These are phyloP conservation scores for Phoeniculus purpureus DNA, from an alignment of 2,797 vertebrate species.

Conservation along the genomic window DNA sequence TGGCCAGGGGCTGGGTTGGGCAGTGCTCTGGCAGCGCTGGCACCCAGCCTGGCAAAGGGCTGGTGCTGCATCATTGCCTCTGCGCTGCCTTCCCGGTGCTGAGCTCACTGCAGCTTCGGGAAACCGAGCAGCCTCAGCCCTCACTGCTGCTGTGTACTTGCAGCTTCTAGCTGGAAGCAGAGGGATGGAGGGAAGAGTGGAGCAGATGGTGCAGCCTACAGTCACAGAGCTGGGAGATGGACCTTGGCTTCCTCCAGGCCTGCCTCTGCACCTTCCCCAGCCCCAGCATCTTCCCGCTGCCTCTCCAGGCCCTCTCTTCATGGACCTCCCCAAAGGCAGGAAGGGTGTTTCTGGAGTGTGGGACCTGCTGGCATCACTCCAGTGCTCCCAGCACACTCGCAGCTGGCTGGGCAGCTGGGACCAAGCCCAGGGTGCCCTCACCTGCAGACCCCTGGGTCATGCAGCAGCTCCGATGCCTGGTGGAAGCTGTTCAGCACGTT, in stretches of 20 bases:
- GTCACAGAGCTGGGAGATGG: rapidly evolving
- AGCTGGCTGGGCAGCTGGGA: rapidly evolving
- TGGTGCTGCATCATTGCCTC: conserved; percentile 16
- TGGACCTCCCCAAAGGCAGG: not conserved
- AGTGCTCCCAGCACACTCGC: rapidly evolving
- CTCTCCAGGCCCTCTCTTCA: too few relatives aligned
- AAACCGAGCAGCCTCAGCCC: not conserved
- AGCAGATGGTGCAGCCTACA: not conserved
- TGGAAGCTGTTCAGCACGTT: not conserved
- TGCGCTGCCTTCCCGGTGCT: not conserved
- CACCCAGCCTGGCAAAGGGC: not conserved
- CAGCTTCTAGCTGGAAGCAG: not conserved
- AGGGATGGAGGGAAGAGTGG: not conserved
- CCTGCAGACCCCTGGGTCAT: rapidly evolving
- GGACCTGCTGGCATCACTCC: not conserved
- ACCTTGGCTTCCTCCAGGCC: not conserved
- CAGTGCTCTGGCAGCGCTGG: not conserved
- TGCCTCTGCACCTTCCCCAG: not conserved
- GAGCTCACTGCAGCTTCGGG: not conserved
- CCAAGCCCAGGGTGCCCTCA: not conserved
- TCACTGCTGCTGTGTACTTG: rapidly evolving
- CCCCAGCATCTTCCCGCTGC: not conserved
- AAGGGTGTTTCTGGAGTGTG: not conserved
- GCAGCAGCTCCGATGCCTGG: rapidly evolving
- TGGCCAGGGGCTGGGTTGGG: not conserved